These are phyloP conservation scores for Drosophila mimica DNA, from an alignment of 2,888 invertebrate species.

Conservation along the genomic window DNA sequence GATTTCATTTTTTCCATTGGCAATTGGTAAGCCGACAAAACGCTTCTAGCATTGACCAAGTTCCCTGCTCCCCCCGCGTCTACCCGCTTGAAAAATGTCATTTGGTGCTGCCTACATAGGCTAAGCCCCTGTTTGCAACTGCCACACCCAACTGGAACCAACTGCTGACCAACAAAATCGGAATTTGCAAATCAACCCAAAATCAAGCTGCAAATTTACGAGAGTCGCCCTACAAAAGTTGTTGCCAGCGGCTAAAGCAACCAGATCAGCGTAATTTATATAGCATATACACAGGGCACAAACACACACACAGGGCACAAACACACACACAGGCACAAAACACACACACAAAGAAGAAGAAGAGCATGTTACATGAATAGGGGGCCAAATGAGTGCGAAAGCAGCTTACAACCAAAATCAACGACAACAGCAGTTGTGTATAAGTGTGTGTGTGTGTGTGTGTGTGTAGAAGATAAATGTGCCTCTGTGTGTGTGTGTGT, in stretches of 20 bases:
- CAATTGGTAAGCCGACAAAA: constrained; percentile 40
- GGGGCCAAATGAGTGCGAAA: constrained; percentile 60
- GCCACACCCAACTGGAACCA: background rate
- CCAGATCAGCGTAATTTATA: constrained; percentile 74
- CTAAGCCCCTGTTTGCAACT: background rate
- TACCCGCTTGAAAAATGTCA: background rate
- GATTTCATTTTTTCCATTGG: constrained; percentile 26
- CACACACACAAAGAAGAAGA: constrained; percentile 8
- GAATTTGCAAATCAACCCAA: constrained; percentile 62
- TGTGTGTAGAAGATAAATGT: constrained; percentile 71
- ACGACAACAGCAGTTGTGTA: constrained; percentile 53
- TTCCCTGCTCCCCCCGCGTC: too few relatives aligned
- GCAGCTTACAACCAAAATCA: constrained; percentile 71
- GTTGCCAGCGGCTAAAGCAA: constrained; percentile 45
- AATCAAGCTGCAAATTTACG: constrained; percentile 69
- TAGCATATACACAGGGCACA: constrained; percentile 13
- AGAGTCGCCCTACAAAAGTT: constrained; percentile 55
- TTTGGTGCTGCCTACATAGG: background rate
- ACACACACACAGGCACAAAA: constrained; percentile 2
- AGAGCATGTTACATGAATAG: constrained; percentile 1
- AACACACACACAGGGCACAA: constrained; percentile 1
- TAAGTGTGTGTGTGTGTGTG: background rate
- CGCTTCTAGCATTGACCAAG: constrained; percentile 4
- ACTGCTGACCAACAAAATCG: constrained; percentile 22
- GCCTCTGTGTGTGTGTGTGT: constrained; percentile 23